Evolutionary conservation across 2,113 vertebrate species (phyloP), one percentile per base, ranked within the genome.

Genomic region (Dunckerocampus dactyliophorus): DNA sequence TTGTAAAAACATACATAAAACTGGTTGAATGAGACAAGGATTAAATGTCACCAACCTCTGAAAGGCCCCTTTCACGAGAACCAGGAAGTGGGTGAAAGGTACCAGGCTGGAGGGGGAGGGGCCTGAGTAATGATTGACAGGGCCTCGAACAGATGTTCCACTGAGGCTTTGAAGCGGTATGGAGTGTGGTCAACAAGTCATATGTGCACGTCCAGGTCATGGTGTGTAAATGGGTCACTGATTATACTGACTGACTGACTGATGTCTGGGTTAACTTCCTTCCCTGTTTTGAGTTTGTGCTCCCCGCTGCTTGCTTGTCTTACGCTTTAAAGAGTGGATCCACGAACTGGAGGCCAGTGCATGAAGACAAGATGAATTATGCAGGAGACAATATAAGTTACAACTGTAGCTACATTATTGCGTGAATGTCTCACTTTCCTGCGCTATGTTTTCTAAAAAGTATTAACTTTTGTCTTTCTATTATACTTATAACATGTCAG

Each of bases 41-140:
- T 72, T 31, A 60, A 71, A 79, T 65, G 63, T 64, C 50, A 71
- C 2, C 0, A 5, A 22, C 8, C 60, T 50, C 39, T 63, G 60
- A 74, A 75, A 72, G 57, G 50, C 17, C 53, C 34, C 14, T 63
- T 78, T 75, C 6, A 62, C 15, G 42, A 17, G 28, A 71, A 47
- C 9, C 13, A 63, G 63, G 51, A 85, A 80, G 68, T 85, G 67
- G 82, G 85, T 82, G 65, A 89, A 85, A 85, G 79, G 82, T 50
- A n/a, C 34, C 19, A 14, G 14, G 34, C 17, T 88, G 6, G 47
- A 51, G n/a, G 39, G 65, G 56, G 60, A 58, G 48, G 64, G 22
- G n/a, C 43, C 47, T 57, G 54, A 31, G 12, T 63, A 88, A 83
- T 89, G 67, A 88, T 84, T 89, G 83, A 86, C 80, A 78, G 69